These are phyloP conservation scores for Diorhabda elongata DNA, from an alignment of 1,140 invertebrate genomes.

Conservation along the genomic window DNA sequence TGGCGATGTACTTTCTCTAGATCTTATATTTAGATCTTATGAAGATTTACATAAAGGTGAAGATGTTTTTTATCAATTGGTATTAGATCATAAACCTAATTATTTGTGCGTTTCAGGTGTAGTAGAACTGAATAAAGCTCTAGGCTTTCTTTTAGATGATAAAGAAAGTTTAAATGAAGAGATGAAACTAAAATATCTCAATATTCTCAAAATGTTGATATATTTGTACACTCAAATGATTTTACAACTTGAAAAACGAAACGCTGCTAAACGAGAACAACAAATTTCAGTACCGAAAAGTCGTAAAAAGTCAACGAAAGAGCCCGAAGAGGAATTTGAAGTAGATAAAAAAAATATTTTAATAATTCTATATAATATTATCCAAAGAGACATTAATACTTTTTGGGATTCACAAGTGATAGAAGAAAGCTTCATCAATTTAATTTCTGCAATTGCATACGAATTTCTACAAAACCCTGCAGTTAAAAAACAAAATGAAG, in stretches of 20 bases:
- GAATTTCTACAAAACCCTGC: slow-evolving; percentile 59
- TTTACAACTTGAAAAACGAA: slow-evolving; percentile 33
- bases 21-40: slow-evolving; percentile 42
- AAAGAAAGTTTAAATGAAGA: slow-evolving; percentile 36
- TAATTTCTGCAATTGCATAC: slow-evolving; percentile 61
- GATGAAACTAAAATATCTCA: slow-evolving; percentile 34
- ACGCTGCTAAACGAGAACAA: slow-evolving; percentile 26
- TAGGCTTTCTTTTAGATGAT: slow-evolving; percentile 37
- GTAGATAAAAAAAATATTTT: slow-evolving; percentile 34
- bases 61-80: background rate
- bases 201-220: slow-evolving; percentile 39
- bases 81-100: background rate
- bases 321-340: slow-evolving; percentile 11
- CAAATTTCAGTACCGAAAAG: slow-evolving; percentile 15
- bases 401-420: slow-evolving; percentile 68
- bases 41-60: slow-evolving; percentile 48
- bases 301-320: slow-evolving; percentile 19
- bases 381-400: slow-evolving; percentile 42
- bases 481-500: slow-evolving; percentile 52
- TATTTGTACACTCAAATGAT: slow-evolving; percentile 38
- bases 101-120: slow-evolving; percentile 25
- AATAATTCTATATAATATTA: slow-evolving; percentile 29
- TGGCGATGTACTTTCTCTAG: slow-evolving; percentile 46
- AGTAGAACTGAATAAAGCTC: slow-evolving; percentile 26
- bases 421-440: slow-evolving; percentile 57